These are phyloP conservation scores for Sinonovacula constricta DNA, from an alignment of 1,140 invertebrate genomes.

Conservation along the genomic window DNA sequence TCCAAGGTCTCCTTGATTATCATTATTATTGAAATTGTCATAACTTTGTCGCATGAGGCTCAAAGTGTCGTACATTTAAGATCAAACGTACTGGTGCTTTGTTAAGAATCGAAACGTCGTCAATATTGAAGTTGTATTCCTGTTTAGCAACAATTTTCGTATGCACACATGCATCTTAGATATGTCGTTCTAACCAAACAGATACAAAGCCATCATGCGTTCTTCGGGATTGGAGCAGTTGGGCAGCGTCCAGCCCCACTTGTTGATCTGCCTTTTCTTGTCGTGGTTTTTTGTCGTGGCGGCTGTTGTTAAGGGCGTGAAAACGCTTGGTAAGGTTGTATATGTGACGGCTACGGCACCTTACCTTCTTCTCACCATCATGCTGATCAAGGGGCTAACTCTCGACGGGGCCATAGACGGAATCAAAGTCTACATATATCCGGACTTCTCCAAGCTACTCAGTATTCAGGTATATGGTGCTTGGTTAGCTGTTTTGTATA, in stretches of 20 bases:
- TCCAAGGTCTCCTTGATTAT: too few species aligned
- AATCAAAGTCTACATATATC: constrained; percentile 92
- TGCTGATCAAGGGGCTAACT: constrained; percentile 94
- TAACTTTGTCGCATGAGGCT: too few species aligned
- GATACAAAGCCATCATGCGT: neutral
- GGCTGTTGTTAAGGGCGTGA: constrained; percentile 18
- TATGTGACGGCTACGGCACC: constrained; percentile 99
- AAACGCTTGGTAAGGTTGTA: constrained; percentile 83
- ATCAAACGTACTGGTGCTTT: too few species aligned
- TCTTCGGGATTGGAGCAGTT: constrained; percentile 19
- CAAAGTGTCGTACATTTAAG: too few species aligned
- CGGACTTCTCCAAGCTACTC: constrained; percentile 78
- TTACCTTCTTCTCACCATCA: constrained; percentile 93
- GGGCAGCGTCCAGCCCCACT: constrained; percentile 16
- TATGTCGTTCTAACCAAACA: too few species aligned
- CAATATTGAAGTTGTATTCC: too few species aligned
- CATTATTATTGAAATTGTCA: too few species aligned
- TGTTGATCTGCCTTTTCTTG: constrained; percentile 1
- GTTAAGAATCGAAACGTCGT: too few species aligned
- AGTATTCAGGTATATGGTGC: constrained; percentile 10
- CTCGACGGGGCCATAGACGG: constrained; percentile 95
- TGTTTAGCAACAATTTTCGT: too few species aligned
- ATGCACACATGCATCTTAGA: too few species aligned
- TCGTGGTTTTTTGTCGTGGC: constrained; percentile 8
- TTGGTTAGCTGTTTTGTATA: too few species aligned